Evolutionary conservation across 92 coral and sea anemone species (phyloP).

Genomic region (Heliopora coerulea): DNA sequence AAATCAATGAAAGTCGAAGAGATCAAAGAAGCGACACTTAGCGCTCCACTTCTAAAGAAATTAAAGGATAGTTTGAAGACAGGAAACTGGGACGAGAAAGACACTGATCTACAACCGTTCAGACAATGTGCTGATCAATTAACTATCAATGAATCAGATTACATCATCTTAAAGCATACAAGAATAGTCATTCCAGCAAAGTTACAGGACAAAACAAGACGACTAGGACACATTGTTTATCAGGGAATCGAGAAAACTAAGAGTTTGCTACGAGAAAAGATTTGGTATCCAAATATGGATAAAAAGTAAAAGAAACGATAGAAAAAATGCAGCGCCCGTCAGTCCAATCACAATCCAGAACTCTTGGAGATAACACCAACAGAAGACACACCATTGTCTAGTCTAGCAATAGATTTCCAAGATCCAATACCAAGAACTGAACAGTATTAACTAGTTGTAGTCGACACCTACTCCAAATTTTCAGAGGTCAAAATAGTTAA

Average conservation of each 20-base stretch:
- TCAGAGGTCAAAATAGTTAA: constrained; percentile 46
- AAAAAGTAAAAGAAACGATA: constrained; percentile 10
- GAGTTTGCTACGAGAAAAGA: constrained; percentile 29
- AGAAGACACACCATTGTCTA: constrained; percentile 33
- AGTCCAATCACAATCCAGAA: constrained; percentile 8
- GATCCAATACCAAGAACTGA: constrained; percentile 48
- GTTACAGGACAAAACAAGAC: constrained; percentile 13
- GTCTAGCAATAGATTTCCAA: constrained; percentile 38
- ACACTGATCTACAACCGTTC: constrained; percentile 26
- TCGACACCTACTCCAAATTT: constrained; percentile 47
- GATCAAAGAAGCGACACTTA: constrained; percentile 32
- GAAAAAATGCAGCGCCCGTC: constrained; percentile 31
- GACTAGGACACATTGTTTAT: constrained; percentile 10
- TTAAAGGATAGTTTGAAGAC: background rate
- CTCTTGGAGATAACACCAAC: constrained; percentile 33
- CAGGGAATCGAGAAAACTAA: constrained; percentile 35
- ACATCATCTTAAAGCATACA: constrained; percentile 23
- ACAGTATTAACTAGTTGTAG: constrained; percentile 42
- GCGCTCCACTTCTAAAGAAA: constrained; percentile 2
- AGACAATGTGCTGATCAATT: constrained; percentile 31
- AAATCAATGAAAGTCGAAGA: constrained; percentile 45
- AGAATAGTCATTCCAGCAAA: constrained; percentile 26
- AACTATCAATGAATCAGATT: constrained; percentile 2
- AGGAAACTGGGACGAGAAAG: constrained; percentile 27
- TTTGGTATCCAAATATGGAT: constrained; percentile 43